A percentile compares a stretch with the other conserved stretches of the same genome.
phyloP scores from a whole-genome alignment of 2,888 invertebrate species.

The Drosophila kambysellisi region DNA sequence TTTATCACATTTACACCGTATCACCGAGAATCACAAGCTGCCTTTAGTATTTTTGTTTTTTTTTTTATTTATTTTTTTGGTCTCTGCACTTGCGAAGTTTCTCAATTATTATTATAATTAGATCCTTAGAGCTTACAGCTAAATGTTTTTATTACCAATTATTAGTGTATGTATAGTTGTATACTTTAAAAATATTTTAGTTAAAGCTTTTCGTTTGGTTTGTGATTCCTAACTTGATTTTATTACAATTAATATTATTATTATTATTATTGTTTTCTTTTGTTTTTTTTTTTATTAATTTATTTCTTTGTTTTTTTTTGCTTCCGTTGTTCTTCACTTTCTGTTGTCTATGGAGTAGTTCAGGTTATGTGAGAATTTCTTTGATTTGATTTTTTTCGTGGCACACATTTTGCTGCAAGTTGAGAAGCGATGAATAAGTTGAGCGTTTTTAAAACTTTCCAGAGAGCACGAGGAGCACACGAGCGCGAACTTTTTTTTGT shows the following conservation, averaged over 20 bases:
- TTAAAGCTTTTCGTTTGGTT: slow-evolving; percentile 78
- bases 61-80: slow-evolving; percentile 47
- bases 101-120: slow-evolving; percentile 57
- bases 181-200: slow-evolving; percentile 77
- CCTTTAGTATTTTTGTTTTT: slow-evolving; percentile 43
- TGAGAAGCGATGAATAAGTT: slow-evolving; percentile 48
- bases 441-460: slow-evolving; percentile 52
- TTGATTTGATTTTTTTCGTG: slow-evolving; percentile 69
- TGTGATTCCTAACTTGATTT: slow-evolving; percentile 47
- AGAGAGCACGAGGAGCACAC: slow-evolving; percentile 22
- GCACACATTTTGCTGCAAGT: slow-evolving; percentile 79
- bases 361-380: slow-evolving; percentile 76
- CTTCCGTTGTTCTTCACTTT: slow-evolving; percentile 55
- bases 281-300: slow-evolving; percentile 7
- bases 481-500: slow-evolving; percentile 31
- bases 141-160: slow-evolving; percentile 40
- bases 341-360: slow-evolving; percentile 73
- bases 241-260: slow-evolving; percentile 6
- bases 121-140: slow-evolving; percentile 59
- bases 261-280: slow-evolving; percentile 15
- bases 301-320: slow-evolving; percentile 2
- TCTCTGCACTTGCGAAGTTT: slow-evolving; percentile 75
- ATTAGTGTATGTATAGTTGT: slow-evolving; percentile 61
- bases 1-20: slow-evolving; percentile 81
- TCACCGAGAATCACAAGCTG: slow-evolving; percentile 81